These are phyloP conservation scores for Chiloscyllium plagiosum DNA, from an alignment of 2,113 vertebrate genomes.

Conservation along the genomic window DNA sequence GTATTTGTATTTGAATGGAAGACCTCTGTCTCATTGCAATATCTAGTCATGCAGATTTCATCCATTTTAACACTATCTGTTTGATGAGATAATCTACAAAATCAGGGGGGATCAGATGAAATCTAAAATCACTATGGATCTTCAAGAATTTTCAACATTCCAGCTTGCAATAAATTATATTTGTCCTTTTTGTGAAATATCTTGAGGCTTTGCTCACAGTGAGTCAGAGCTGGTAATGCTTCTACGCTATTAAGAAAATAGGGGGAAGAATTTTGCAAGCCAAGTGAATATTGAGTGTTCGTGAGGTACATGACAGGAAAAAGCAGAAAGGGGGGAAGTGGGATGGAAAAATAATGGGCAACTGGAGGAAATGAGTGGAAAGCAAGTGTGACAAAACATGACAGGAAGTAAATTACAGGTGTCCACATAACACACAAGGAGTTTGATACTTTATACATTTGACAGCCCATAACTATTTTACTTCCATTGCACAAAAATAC, in stretches of 20 bases:
- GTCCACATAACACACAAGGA: too few species aligned
- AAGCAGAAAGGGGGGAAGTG: neutral
- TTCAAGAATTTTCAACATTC: neutral
- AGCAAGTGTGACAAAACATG: neutral
- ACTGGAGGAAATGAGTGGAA: neutral
- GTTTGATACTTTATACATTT: neutral
- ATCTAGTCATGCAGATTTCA: neutral
- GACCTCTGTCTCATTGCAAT: neutral
- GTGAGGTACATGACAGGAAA: neutral
- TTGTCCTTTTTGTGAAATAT: neutral
- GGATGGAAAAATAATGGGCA: too few species aligned
- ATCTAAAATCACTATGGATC: neutral
- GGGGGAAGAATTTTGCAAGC: neutral
- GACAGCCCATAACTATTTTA: neutral
- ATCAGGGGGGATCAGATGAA: neutral
- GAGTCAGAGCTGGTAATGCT: neutral
- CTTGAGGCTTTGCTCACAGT: neutral
- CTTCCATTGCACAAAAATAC: neutral
- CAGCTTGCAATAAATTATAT: neutral
- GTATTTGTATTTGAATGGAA: neutral
- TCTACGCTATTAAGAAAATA: neutral
- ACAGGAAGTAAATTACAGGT: neutral
- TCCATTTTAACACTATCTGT: neutral
- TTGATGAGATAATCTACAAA: neutral
- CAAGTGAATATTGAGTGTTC: neutral